Percentiles rank a stretch among this genome's conserved stretches.
Conservation (phyloP, 2,797 vertebrate species). For the Acipenser transmontanus region DNA sequence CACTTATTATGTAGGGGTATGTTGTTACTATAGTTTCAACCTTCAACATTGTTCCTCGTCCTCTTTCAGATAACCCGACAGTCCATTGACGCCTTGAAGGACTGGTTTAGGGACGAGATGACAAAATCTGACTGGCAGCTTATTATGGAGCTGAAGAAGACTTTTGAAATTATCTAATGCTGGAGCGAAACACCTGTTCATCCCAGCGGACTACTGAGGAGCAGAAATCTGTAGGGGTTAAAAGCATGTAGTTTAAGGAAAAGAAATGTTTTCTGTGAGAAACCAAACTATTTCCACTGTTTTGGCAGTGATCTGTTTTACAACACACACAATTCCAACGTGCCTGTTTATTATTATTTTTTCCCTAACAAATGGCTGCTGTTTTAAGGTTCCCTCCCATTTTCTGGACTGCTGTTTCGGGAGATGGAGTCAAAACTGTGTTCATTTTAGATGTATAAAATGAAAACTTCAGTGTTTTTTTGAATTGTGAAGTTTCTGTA, state of each 20-base stretch:
- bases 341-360: constrained; percentile 58
- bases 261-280: constrained; percentile 92
- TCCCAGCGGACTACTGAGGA: constrained; percentile 21
- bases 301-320: constrained; percentile 87
- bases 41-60: neutral
- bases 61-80: constrained; percentile 82
- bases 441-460: constrained; percentile 70
- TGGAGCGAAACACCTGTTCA: constrained; percentile 18
- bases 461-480: constrained; percentile 60
- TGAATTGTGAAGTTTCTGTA: constrained; percentile 57
- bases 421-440: constrained; percentile 54
- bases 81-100: constrained; percentile 93
- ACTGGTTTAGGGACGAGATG: constrained; percentile 98
- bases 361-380: constrained; percentile 50
- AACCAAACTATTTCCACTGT: constrained; percentile 91
- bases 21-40: neutral
- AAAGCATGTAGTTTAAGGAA: constrained; percentile 35
- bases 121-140: constrained; percentile 95
- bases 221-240: constrained; percentile 8
- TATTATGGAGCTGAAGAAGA: constrained; percentile 97
- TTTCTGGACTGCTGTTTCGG: neutral
- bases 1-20: neutral
- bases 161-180: constrained; percentile 93
- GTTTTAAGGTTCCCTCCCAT: constrained; percentile 62
- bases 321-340: constrained; percentile 67